Conservation (phyloP, 2,797 vertebrate species). For the Etheostoma nigrum region DNA sequence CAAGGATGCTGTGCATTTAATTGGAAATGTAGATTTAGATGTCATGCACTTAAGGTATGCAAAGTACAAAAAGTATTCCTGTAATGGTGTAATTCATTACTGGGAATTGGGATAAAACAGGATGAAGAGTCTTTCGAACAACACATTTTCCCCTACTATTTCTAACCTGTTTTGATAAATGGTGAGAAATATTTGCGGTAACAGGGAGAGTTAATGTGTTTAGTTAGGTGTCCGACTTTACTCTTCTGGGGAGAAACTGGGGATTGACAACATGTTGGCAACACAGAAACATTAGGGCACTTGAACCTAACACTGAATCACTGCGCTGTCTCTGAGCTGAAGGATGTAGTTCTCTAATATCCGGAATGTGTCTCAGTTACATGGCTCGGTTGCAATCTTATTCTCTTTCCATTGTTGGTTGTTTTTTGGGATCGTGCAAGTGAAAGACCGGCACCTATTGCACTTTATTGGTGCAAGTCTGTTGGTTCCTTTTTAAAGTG, state of each 20-base stretch:
- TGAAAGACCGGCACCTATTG: constrained; percentile 11
- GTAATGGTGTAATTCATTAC: background rate
- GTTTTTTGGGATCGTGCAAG: background rate
- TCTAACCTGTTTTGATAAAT: constrained; percentile 33
- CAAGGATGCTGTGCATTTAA: background rate
- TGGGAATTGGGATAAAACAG: background rate
- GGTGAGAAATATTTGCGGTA: constrained; percentile 11
- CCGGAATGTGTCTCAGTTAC: constrained; percentile 34
- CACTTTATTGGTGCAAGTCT: background rate
- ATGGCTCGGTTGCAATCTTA: constrained; percentile 9
- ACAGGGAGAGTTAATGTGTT: constrained; percentile 32
- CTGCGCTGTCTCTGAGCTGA: constrained; percentile 34
- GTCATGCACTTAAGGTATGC: background rate
- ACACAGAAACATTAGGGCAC: constrained; percentile 30
- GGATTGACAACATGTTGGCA: constrained; percentile 43
- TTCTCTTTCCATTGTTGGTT: constrained; percentile 24
- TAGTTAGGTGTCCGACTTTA: constrained; percentile 44
- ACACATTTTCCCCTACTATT: background rate
- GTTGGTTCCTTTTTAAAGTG: constrained; percentile 8
- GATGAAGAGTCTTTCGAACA: background rate
- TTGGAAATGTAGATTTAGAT: background rate
- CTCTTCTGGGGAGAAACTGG: constrained; percentile 33
- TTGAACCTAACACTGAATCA: constrained; percentile 28
- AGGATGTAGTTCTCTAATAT: constrained; percentile 54
- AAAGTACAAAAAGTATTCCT: background rate